These are phyloP conservation scores for Pogoniulus pusillus DNA, from an alignment of 2,797 vertebrate genomes.

Conservation along the genomic window DNA sequence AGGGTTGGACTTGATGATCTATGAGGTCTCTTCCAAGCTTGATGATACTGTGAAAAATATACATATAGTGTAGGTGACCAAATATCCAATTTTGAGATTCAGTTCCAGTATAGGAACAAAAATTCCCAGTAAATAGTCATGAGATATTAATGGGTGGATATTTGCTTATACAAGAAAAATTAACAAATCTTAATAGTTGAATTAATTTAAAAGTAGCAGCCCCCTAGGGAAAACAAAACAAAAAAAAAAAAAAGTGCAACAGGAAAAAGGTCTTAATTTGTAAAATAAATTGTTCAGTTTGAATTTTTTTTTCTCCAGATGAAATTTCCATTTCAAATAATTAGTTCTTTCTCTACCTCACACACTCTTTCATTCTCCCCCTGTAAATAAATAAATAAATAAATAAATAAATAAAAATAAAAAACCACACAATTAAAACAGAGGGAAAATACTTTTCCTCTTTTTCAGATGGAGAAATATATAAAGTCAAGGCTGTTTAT, in stretches of 20 bases:
- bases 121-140: not conserved
- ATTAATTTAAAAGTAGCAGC: not conserved
- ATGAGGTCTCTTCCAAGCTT: too few relatives aligned
- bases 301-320: not conserved
- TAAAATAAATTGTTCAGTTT: not conserved
- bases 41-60: too few relatives aligned
- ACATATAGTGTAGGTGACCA: accelerated
- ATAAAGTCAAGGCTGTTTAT: conserved; percentile 62
- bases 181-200: not conserved
- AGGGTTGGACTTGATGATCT: too few relatives aligned
- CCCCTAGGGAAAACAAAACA: not conserved
- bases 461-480: conserved; percentile 34
- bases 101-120: not conserved
- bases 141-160: not conserved
- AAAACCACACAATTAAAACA: too few relatives aligned
- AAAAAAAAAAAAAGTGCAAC: not conserved
- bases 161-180: not conserved
- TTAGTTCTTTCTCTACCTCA: conserved; percentile 17
- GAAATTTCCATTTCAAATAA: conserved; percentile 20
- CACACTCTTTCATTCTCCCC: not conserved
- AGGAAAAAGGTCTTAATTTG: not conserved
- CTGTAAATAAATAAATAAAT: not conserved
- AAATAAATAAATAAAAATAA: not conserved
- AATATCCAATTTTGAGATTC: not conserved
- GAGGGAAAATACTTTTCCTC: too few relatives aligned